Conservation (phyloP, 2,888 invertebrate species). For the Tortrix viridana region DNA sequence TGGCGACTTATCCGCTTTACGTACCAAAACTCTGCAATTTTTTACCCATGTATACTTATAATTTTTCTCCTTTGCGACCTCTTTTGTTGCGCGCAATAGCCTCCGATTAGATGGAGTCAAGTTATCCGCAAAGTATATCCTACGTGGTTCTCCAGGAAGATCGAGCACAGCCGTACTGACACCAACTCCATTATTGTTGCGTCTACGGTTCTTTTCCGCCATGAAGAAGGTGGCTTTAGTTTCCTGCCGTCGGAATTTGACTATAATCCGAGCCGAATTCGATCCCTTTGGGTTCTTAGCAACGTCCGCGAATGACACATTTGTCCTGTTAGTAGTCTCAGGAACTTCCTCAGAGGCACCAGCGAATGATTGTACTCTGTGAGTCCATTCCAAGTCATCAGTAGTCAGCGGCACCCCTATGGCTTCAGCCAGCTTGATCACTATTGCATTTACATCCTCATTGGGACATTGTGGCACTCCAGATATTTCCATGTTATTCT, state of each 20-base stretch:
- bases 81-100: neutral
- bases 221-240: neutral
- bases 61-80: neutral
- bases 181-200: neutral
- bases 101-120: neutral
- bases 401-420: neutral
- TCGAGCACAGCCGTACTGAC: neutral
- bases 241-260: neutral
- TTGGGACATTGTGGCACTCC: neutral
- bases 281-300: neutral
- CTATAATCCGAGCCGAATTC: neutral
- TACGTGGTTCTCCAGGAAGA: neutral
- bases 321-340: neutral
- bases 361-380: neutral
- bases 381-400: neutral
- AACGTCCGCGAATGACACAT: neutral
- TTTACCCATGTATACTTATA: neutral
- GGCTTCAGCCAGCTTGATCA: neutral
- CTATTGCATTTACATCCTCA: neutral
- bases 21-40: neutral
- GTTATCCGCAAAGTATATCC: neutral
- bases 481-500: conserved; percentile 1
- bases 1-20: neutral
- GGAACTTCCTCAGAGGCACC: neutral
- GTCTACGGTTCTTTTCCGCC: neutral